Conservation (phyloP, 1,140 invertebrate genomes). For the Hylaeus anthracinus region DNA sequence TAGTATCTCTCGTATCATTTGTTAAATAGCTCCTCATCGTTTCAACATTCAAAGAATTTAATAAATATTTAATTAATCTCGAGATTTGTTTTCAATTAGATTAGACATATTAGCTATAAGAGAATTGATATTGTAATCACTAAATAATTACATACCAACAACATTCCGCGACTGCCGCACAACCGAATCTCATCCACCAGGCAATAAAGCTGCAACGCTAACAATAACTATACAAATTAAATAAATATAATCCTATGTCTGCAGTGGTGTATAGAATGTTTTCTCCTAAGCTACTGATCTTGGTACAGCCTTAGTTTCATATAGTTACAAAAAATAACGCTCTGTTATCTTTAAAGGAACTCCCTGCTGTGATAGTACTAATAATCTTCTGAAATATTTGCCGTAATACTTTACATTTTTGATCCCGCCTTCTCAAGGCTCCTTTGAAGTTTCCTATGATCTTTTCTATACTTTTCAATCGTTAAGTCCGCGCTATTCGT, state of each 20-base stretch:
- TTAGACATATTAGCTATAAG: not conserved
- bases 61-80: not conserved
- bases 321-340: conserved; percentile 68
- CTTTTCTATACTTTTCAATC: conserved; percentile 77
- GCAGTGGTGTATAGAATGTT: conserved; percentile 42
- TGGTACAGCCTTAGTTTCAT: conserved; percentile 65
- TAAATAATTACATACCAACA: conserved; percentile 4
- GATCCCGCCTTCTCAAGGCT: conserved; percentile 65
- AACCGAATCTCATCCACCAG: not conserved
- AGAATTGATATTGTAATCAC: not conserved
- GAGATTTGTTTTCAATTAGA: not conserved
- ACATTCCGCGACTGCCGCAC: not conserved
- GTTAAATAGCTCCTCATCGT: not conserved
- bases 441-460: conserved; percentile 73
- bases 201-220: not conserved
- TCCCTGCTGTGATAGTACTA: conserved; percentile 64
- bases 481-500: conserved; percentile 69
- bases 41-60: not conserved
- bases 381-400: conserved; percentile 37
- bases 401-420: conserved; percentile 66
- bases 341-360: conserved; percentile 70
- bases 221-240: conserved; percentile 33
- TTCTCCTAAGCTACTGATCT: conserved; percentile 52
- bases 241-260: conserved; percentile 46
- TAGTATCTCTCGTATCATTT: not conserved